phyloP scores from a whole-genome alignment of 2,888 invertebrate genomes.

The Nomada flava region DNA sequence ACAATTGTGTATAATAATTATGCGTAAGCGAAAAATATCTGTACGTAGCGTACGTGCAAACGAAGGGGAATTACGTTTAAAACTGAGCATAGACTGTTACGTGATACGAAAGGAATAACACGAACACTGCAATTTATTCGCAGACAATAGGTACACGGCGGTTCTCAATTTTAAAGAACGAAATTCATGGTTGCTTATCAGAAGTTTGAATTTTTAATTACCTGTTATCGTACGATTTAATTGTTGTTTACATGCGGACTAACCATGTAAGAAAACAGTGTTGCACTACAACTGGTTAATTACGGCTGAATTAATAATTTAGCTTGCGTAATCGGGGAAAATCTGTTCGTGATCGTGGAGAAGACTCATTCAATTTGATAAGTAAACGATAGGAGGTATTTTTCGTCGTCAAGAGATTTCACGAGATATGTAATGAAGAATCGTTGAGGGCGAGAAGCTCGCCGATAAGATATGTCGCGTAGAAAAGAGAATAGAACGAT shows the following conservation, averaged over 20 bases:
- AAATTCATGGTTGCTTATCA: neutral
- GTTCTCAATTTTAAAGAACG: neutral
- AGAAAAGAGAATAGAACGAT: conserved; percentile 59
- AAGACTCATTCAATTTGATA: conserved; percentile 29
- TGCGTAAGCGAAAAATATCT: neutral
- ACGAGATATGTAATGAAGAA: conserved; percentile 56
- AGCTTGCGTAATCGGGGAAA: conserved; percentile 27
- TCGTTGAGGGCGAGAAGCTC: conserved; percentile 39
- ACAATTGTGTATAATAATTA: neutral
- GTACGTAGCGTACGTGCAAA: neutral
- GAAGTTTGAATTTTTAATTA: conserved; percentile 7
- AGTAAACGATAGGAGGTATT: conserved; percentile 47
- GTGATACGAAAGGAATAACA: neutral
- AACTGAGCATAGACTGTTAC: neutral
- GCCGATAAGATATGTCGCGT: conserved; percentile 65
- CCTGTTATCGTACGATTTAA: conserved; percentile 5
- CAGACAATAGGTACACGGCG: neutral
- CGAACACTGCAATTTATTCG: neutral
- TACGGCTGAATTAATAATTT: conserved; percentile 1
- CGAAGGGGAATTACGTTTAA: neutral
- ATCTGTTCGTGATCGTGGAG: conserved; percentile 3
- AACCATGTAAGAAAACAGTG: too few species aligned
- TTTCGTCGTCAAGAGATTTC: conserved; percentile 32
- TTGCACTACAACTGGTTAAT: neutral
- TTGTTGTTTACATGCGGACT: conserved; percentile 8